Percentiles rank a stretch among this genome's conserved stretches.
phyloP scores from a whole-genome alignment of 1,140 invertebrate genomes.

The Thrips palmi region DNA sequence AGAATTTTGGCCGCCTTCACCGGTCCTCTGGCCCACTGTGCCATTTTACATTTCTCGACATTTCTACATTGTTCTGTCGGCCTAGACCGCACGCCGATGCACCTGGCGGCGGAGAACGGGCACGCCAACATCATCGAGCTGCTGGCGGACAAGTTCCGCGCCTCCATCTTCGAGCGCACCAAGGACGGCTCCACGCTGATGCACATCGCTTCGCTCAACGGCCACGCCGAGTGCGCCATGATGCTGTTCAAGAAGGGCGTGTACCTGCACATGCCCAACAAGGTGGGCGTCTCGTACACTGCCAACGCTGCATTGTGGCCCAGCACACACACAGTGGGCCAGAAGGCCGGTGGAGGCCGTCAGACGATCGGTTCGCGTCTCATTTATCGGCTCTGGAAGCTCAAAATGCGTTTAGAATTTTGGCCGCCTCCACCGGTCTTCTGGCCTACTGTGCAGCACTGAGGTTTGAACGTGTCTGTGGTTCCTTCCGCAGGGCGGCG shows the following conservation, averaged over 20 bases:
- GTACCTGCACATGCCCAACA: slow-evolving; percentile 99
- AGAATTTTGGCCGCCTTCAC: too few species aligned
- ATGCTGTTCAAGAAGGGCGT: slow-evolving; percentile 97
- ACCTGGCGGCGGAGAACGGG: slow-evolving; percentile 92
- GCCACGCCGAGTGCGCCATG: slow-evolving; percentile 95
- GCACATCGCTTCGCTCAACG: slow-evolving; percentile 92
- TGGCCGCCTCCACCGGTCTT: background rate
- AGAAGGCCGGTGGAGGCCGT: too few species aligned
- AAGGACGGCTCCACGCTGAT: slow-evolving; percentile 96
- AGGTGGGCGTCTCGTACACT: slow-evolving; percentile 34
- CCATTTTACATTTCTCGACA: too few species aligned
- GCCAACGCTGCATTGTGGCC: too few species aligned
- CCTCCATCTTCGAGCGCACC: slow-evolving; percentile 81
- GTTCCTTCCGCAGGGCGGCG: slow-evolving; percentile 44
- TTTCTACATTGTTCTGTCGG: slow-evolving; percentile 14
- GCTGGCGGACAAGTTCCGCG: slow-evolving; percentile 93
- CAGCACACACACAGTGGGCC: too few species aligned
- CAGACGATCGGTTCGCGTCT: too few species aligned
- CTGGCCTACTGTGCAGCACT: background rate
- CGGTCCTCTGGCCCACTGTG: too few species aligned
- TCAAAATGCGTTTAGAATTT: background rate
- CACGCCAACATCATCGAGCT: slow-evolving; percentile 90
- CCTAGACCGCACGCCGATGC: slow-evolving; percentile 85
- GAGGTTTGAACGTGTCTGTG: slow-evolving; percentile 4
- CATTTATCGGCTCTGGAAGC: background rate